Conservation (phyloP, 2,797 vertebrate species). For the Remorina albescens region DNA sequence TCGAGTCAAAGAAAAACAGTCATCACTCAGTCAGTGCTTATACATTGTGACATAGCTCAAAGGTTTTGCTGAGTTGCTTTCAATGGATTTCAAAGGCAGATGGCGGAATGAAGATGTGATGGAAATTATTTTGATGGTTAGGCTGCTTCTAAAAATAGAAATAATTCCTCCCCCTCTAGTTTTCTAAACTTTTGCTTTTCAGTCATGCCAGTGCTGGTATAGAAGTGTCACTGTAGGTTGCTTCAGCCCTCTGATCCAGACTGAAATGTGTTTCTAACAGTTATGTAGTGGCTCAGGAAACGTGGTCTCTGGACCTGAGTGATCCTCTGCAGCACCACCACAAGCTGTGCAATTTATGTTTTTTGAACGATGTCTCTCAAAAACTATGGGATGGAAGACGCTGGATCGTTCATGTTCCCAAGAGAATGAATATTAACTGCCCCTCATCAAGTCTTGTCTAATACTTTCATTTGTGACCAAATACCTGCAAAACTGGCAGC, state of each 20-base stretch:
- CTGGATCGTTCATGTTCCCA: not conserved
- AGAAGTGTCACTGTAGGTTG: too few relatives aligned
- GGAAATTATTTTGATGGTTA: constrained; percentile 10
- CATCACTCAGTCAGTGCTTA: constrained; percentile 58
- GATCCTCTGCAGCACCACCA: too few relatives aligned
- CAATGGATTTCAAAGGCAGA: constrained; percentile 11
- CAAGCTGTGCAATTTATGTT: too few relatives aligned
- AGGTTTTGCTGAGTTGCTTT: constrained; percentile 36
- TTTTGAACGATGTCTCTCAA: too few relatives aligned
- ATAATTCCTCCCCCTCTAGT: not conserved
- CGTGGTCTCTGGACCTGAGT: too few relatives aligned
- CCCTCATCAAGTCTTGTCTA: not conserved
- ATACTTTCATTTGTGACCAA: not conserved
- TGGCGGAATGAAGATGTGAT: constrained; percentile 11
- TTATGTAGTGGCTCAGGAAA: too few relatives aligned
- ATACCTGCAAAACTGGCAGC: not conserved
- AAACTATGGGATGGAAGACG: not conserved
- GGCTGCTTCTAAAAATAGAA: constrained; percentile 11
- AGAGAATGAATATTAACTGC: not conserved
- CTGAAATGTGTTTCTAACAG: too few relatives aligned
- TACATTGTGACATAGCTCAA: constrained; percentile 30
- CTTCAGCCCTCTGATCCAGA: too few relatives aligned
- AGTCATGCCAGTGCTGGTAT: too few relatives aligned
- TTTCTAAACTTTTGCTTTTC: too few relatives aligned
- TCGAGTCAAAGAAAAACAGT: constrained; percentile 57